phyloP scores from a whole-genome alignment of 2,888 invertebrate genomes.

The Charanyca ferruginea region DNA sequence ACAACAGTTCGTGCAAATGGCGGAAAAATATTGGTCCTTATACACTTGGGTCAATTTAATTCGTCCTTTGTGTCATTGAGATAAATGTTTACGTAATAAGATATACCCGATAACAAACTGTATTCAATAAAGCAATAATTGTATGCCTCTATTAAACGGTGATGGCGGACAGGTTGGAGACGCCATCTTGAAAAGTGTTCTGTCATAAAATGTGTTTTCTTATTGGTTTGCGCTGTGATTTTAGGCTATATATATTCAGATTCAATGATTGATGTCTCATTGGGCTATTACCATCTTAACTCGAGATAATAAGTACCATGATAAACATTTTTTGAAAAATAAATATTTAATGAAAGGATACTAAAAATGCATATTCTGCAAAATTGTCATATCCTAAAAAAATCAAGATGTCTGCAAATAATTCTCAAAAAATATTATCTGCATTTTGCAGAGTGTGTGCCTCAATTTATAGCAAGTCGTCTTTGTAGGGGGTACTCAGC shows the following conservation, averaged over 20 bases:
- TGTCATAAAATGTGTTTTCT: slow-evolving; percentile 56
- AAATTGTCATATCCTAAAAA: no score
- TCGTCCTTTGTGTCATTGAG: slow-evolving; percentile 50
- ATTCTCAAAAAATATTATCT: no score
- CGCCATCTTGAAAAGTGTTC: slow-evolving; percentile 50
- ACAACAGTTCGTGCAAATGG: slow-evolving; percentile 42
- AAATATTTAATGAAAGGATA: not conserved
- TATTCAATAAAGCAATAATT: slow-evolving; percentile 80
- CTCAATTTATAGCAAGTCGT: not conserved
- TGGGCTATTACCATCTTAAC: not conserved
- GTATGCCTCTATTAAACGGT: slow-evolving; percentile 74
- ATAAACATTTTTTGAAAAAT: no score
- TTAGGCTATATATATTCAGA: not conserved
- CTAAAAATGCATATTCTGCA: no score
- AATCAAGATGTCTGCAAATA: no score
- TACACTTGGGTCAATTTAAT: slow-evolving; percentile 39
- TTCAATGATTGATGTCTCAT: not conserved
- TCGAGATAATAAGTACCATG: not conserved
- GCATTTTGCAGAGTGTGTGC: no score
- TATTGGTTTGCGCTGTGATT: slow-evolving; percentile 57
- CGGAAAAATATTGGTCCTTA: slow-evolving; percentile 37
- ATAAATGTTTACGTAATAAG: slow-evolving; percentile 65
- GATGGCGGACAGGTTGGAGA: slow-evolving; percentile 60
- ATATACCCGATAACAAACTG: slow-evolving; percentile 74
- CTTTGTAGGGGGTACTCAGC: not conserved